Percentiles rank a stretch among this genome's conserved stretches.
Conservation (phyloP, 2,888 invertebrate genomes). For the Charanyca ferruginea region DNA sequence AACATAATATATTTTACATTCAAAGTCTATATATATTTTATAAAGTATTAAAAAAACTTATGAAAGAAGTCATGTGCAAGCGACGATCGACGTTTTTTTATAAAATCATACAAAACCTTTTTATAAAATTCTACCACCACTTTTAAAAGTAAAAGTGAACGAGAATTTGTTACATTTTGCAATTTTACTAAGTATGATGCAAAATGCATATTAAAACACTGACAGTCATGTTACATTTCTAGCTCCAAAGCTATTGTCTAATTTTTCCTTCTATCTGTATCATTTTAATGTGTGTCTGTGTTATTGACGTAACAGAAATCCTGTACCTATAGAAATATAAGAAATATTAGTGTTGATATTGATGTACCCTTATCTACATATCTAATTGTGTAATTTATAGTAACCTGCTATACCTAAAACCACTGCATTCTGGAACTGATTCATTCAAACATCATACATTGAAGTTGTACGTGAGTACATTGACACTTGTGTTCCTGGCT, state of each 20-base stretch:
- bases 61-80: conserved; percentile 41
- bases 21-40: conserved; percentile 78
- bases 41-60: conserved; percentile 65
- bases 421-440: conserved; percentile 61
- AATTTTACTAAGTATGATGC: conserved; percentile 15
- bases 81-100: conserved; percentile 54
- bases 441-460: conserved; percentile 68
- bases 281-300: conserved; percentile 51
- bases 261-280: conserved; percentile 38
- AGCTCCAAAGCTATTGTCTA: conserved; percentile 26
- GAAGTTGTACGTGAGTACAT: conserved; percentile 69
- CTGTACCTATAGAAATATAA: conserved; percentile 53
- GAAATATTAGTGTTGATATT: conserved; percentile 55
- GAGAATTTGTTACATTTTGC: conserved; percentile 23
- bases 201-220: conserved; percentile 35
- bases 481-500: conserved; percentile 88
- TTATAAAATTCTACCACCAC: conserved; percentile 42
- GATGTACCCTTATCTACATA: conserved; percentile 55
- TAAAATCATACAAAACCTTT: conserved; percentile 51
- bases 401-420: conserved; percentile 39
- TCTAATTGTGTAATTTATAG: conserved; percentile 54
- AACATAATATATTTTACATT: conserved; percentile 69
- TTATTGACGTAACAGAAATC: conserved; percentile 42
- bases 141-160: conserved; percentile 30
- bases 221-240: conserved; percentile 8